These are phyloP conservation scores for Hirtodrosophila duncani DNA, from an alignment of 2,888 invertebrate genomes.

Conservation along the genomic window DNA sequence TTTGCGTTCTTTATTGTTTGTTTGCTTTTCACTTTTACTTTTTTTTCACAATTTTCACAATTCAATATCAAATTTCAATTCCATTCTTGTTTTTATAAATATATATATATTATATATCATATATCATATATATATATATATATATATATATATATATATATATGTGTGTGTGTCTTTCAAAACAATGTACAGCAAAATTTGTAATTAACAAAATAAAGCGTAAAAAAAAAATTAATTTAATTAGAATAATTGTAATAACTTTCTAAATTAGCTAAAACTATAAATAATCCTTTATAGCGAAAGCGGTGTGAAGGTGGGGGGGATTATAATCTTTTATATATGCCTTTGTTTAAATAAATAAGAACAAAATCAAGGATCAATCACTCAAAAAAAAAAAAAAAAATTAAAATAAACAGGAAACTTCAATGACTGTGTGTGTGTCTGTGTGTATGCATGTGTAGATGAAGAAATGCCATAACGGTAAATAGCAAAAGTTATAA, in stretches of 20 bases:
- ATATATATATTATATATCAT: conserved; percentile 23
- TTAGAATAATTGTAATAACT: too few species aligned
- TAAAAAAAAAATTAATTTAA: conserved; percentile 15
- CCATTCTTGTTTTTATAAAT: conserved; percentile 8
- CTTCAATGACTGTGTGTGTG: too few species aligned
- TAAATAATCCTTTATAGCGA: too few species aligned
- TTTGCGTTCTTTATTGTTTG: too few species aligned
- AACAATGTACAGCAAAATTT: conserved; percentile 28
- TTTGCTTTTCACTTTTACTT: too few species aligned
- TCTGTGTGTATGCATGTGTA: conserved; percentile 15
- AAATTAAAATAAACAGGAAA: conserved; percentile 16
- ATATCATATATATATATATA: conserved; percentile 4
- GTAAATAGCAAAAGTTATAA: conserved; percentile 5
- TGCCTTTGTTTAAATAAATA: conserved; percentile 10
- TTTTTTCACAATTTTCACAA: too few species aligned
- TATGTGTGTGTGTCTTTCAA: neutral
- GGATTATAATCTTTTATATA: neutral
- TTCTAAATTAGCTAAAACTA: too few species aligned
- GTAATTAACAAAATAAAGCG: conserved; percentile 16
- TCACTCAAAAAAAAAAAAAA: conserved; percentile 11
- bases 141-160: conserved; percentile 3
- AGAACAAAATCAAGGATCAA: conserved; percentile 22
- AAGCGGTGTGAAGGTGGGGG: too few species aligned
- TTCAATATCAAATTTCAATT: too few species aligned
- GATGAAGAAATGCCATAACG: conserved; percentile 36